Evolutionary conservation across 2,797 vertebrate genomes (phyloP), one percentile per base, ranked within the genome.

Genomic region (Dendrocincla tyrannina): DNA sequence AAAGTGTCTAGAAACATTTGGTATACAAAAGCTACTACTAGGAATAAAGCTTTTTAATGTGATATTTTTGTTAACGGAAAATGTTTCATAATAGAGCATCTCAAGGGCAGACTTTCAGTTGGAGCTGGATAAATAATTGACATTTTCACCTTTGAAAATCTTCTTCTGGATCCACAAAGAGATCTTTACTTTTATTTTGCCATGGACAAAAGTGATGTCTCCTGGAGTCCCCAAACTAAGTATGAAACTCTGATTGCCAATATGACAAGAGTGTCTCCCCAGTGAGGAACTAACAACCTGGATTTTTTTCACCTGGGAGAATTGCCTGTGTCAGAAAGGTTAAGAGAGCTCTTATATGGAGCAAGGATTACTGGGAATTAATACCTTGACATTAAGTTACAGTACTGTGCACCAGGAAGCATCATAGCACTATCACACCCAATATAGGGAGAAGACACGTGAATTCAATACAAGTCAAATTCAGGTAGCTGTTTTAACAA

Each of bases 401-500:
- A 11, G 12, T 41, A 46, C 11, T 85, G 7, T 28, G 16, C 25
- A 72, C 5, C 18, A 63, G 41, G 24, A 5, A 83, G 14, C 17
- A 32, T 30, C 1, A 3, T 39, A 55, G 18, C 18, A 42, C 24
- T n/a, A 23, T 47, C 62, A 82, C 23, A 78, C 1, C 2, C 11
- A 58, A 1, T 11, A 23, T 4, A 42, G 11, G 30, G 39, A 72
- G 16, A 81, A 77, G n/a, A 39, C n/a, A 11, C 30, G n/a, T 76
- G 55, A 60, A 60, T 44, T 78, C 49, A 63, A 3, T 28, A n/a
- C 16, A 13, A 50, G n/a, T 7, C 17, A 50, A 64, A 82, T 44
- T 58, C 0, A 0, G 11, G 11, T 47, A 58, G 63, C 16, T 59
- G 7, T 35, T 70, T 78, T 75, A 46, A 44, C 18, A 44, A 11